Percentiles rank a stretch among this genome's conserved stretches.
These are phyloP conservation scores for Centrocercus urophasianus DNA, from an alignment of 2,113 vertebrate genomes.

Conservation along the genomic window DNA sequence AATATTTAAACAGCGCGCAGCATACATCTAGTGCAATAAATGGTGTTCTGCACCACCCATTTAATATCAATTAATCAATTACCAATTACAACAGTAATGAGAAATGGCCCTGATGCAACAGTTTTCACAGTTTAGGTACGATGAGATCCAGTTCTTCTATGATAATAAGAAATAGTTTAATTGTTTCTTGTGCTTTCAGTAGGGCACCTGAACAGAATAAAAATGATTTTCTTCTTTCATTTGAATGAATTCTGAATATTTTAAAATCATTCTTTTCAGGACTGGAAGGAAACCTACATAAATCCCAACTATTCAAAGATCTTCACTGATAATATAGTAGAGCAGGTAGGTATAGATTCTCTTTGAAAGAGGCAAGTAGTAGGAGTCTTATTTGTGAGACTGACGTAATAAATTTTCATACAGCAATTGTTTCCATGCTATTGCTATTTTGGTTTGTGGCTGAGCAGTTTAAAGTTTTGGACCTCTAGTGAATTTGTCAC, in stretches of 20 bases:
- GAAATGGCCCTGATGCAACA: neutral
- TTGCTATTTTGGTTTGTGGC: neutral
- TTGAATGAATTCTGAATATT: neutral
- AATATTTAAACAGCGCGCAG: neutral
- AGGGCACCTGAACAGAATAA: neutral
- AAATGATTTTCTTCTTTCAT: neutral
- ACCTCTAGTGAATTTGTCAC: neutral
- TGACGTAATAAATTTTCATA: neutral
- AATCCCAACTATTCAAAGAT: conserved; percentile 92
- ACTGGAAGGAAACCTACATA: conserved; percentile 98
- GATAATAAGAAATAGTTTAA: neutral
- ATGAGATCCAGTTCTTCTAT: neutral
- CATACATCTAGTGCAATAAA: neutral
- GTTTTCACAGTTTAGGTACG: neutral
- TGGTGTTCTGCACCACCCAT: neutral
- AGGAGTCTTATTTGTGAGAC: neutral
- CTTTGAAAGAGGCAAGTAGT: neutral
- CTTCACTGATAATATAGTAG: conserved; percentile 93
- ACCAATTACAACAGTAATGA: neutral
- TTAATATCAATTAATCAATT: neutral
- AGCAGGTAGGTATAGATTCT: conserved; percentile 83
- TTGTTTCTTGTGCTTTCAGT: neutral
- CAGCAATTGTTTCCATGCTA: neutral
- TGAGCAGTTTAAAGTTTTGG: neutral
- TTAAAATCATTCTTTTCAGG: conserved; percentile 74